phyloP scores from a whole-genome alignment of 2,888 invertebrate species.

The Leucophenga maculata region DNA sequence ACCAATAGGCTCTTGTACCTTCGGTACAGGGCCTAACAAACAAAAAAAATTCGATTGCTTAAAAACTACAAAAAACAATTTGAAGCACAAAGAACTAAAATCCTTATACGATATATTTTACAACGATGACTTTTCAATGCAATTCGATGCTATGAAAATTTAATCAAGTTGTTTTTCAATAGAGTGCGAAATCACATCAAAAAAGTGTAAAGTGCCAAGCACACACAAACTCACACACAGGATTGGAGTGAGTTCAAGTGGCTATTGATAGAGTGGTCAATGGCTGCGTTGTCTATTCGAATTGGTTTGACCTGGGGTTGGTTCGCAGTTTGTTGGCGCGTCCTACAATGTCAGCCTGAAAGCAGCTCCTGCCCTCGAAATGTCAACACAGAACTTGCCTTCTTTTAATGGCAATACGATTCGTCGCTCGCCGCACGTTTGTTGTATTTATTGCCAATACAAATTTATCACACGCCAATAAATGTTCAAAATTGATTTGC shows the following conservation, averaged over 20 bases:
- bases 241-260: constrained; percentile 26
- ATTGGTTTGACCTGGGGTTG: constrained; percentile 40
- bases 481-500: constrained; percentile 43
- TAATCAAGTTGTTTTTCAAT: constrained; percentile 64
- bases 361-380: constrained; percentile 41
- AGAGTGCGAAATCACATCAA: constrained; percentile 70
- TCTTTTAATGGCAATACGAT: not conserved
- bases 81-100: not conserved
- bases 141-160: constrained; percentile 55
- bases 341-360: constrained; percentile 6
- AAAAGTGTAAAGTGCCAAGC: constrained; percentile 46
- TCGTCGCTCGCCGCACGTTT: constrained; percentile 28
- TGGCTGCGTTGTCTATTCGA: constrained; percentile 5
- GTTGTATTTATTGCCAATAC: constrained; percentile 58
- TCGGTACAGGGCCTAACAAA: too few relatives aligned
- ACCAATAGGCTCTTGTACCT: too few relatives aligned
- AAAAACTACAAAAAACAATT: not conserved
- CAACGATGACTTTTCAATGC: constrained; percentile 38
- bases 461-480: constrained; percentile 61
- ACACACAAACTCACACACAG: constrained; percentile 16
- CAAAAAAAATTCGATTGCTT: not conserved
- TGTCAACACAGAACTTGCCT: constrained; percentile 47
- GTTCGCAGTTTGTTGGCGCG: not conserved
- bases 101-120: not conserved
- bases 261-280: constrained; percentile 48